A percentile compares a stretch with the other conserved stretches of the same genome.
Conservation (phyloP, 1,140 invertebrate species). For the Lineus longissimus region DNA sequence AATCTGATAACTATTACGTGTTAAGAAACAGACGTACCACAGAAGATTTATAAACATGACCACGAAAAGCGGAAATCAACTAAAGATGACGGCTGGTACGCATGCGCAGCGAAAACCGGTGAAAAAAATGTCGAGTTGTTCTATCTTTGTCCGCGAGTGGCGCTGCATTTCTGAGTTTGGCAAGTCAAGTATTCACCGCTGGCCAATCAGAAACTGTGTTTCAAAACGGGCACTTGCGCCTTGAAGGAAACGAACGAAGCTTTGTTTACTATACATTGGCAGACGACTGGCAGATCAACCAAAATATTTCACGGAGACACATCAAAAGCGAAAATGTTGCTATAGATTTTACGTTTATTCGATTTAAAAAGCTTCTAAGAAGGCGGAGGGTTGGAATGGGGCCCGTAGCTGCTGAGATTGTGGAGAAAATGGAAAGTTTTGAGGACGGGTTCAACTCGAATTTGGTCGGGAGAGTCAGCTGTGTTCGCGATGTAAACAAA, state of each 20-base stretch:
- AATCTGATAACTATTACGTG: too few relatives aligned
- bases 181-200: too few relatives aligned
- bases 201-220: background rate
- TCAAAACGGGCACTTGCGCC: conserved; percentile 4
- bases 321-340: background rate
- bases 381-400: background rate
- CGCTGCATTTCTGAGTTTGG: too few relatives aligned
- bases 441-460: background rate
- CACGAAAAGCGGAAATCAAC: too few relatives aligned
- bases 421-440: conserved; percentile 5
- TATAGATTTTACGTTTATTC: background rate
- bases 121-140: too few relatives aligned
- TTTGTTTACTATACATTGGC: background rate
- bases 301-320: background rate
- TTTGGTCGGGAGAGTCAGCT: background rate
- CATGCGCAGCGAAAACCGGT: too few relatives aligned
- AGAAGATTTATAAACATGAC: too few relatives aligned
- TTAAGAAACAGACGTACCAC: too few relatives aligned
- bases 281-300: background rate
- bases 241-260: background rate
- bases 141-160: too few relatives aligned
- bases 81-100: too few relatives aligned
- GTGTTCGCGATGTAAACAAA: background rate
- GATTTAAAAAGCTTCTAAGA: background rate
- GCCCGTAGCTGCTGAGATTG: background rate